Evolutionary conservation across 1,140 invertebrate genomes (phyloP).

Genomic region (Lasioglossum baleicum): DNA sequence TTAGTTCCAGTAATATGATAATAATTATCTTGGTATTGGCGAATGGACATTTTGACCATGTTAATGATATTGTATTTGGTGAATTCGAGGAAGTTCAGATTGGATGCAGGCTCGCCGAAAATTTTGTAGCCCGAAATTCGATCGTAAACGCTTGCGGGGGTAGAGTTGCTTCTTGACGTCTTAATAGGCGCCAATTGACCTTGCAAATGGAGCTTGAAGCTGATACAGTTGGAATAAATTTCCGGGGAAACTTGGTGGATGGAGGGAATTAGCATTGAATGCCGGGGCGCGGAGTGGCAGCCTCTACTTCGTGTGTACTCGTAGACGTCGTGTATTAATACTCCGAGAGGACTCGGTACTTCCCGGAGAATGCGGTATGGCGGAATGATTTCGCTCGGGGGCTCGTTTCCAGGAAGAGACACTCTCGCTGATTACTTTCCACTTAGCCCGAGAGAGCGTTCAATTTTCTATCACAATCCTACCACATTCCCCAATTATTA

Average conservation of each 20-base stretch:
- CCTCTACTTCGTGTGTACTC: not conserved
- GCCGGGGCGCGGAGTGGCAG: not conserved
- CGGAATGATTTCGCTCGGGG: not conserved
- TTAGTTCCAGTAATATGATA: too few relatives aligned
- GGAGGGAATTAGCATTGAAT: not conserved
- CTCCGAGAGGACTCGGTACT: not conserved
- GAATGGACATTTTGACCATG: too few relatives aligned
- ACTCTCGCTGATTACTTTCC: not conserved
- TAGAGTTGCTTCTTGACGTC: not conserved
- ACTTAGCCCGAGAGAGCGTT: not conserved
- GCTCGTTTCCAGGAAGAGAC: not conserved
- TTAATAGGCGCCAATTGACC: constrained; percentile 16
- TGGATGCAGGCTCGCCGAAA: not conserved
- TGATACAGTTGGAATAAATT: constrained; percentile 23
- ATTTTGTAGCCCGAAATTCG: not conserved
- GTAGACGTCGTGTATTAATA: constrained; percentile 3
- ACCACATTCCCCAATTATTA: too few relatives aligned
- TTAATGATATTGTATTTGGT: too few relatives aligned
- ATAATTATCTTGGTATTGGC: too few relatives aligned
- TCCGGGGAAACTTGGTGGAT: not conserved
- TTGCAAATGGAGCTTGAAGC: constrained; percentile 19
- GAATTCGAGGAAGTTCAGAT: too few relatives aligned
- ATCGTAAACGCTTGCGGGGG: constrained; percentile 1
- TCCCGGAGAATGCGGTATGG: not conserved
- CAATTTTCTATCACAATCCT: too few relatives aligned